Evolutionary conservation across 37 sponge, comb jelly and placozoan genomes (phyloP), one percentile per base, ranked within the genome.

Genomic region (Spongilla lacustris): DNA sequence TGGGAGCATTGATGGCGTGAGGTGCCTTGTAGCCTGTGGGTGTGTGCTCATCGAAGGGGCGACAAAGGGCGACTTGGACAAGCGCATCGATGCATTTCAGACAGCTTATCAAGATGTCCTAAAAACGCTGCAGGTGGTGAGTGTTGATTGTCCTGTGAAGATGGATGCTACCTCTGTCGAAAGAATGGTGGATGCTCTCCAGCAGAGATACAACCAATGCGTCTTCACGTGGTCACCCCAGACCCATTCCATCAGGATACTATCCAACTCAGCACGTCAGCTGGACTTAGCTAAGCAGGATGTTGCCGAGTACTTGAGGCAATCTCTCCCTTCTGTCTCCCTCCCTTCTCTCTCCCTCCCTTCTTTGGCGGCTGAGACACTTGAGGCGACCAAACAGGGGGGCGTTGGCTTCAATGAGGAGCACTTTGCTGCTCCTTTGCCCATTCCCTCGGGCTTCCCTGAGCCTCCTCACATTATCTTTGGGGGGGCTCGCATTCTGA

Each of bases 181-280:
- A 0, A 17, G 25, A 35, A 4, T 36, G 0, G 31, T 76, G 26
- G 27, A 34, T 48, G 2, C 38, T 23, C 76, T 68, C 37, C 35
- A 69, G 5, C n/a, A 34, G 69, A 25, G 30, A 0, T 85, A 69
- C 77, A 33, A 77, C 31, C 77, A 49, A 30, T 77, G 77, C 76
- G 71, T 36, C 26, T 85, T 85, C 69, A 23, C 35, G 58, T 58
- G 19, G 8, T 50, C 71, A 73, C 75, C 24, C 3, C 33, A 82
- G n/a, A 19, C 35, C 27, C 73, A 66, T 8, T 28, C 10, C 10
- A 70, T 88, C 6, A 82, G 41, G 33, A 29, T 88, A 0, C 36
- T 88, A 12, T 88, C 89, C 24, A 76, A 11, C 10, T 82, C 89
- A 2, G 81, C 82, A 10, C 89, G 89, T 26, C 89, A 88, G 41